Percentiles rank a stretch among this genome's conserved stretches.
These are phyloP conservation scores for Halichoerus grypus DNA, from an alignment of 2,113 vertebrate genomes.

Conservation along the genomic window DNA sequence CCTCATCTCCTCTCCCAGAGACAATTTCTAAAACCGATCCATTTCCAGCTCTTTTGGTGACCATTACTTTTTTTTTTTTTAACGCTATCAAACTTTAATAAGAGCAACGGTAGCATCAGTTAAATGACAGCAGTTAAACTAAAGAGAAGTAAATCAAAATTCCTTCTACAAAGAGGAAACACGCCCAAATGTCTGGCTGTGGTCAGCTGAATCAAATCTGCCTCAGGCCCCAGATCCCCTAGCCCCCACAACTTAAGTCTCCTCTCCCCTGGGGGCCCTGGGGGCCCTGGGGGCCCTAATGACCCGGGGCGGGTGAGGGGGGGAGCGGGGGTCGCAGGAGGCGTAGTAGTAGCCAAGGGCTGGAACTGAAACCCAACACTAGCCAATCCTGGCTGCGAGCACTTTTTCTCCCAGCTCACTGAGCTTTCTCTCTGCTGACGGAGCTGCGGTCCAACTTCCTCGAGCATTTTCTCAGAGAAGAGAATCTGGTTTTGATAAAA, in stretches of 20 bases:
- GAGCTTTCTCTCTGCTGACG: neutral
- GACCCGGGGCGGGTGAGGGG: too few species aligned
- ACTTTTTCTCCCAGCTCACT: neutral
- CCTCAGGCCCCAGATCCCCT: neutral
- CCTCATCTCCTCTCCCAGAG: neutral
- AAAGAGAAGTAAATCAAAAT: conserved; percentile 13
- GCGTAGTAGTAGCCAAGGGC: fast-evolving
- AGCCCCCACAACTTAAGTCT: neutral
- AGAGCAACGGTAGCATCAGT: neutral
- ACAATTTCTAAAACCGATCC: neutral
- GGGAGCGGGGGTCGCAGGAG: too few species aligned
- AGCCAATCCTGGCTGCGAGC: neutral
- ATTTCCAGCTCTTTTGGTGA: neutral
- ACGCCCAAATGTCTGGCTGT: neutral
- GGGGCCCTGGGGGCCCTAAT: fast-evolving
- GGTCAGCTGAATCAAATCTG: neutral
- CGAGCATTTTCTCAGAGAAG: neutral
- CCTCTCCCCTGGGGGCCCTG: neutral
- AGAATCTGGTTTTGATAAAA: neutral
- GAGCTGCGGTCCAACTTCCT: neutral
- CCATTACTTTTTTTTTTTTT: neutral
- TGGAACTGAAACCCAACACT: neutral
- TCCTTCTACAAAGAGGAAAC: neutral
- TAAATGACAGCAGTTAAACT: conserved; percentile 3
- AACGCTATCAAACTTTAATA: conserved; percentile 21